These are phyloP conservation scores for Willowsia nigromaculata DNA, from an alignment of 2,888 invertebrate species.

Conservation along the genomic window DNA sequence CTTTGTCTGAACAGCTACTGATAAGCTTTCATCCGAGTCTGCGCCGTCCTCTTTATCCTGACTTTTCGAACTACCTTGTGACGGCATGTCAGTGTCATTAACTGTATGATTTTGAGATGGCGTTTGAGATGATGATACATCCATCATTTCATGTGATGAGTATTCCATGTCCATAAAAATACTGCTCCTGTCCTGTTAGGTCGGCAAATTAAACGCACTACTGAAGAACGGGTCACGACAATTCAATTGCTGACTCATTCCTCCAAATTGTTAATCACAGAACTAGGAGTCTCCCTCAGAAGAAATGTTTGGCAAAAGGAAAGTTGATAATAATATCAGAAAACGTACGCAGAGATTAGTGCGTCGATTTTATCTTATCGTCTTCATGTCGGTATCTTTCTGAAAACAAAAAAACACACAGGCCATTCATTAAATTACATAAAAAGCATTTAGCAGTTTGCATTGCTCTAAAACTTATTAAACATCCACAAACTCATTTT, in stretches of 20 bases:
- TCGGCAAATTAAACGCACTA: neutral
- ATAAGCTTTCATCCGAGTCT: conserved; percentile 33
- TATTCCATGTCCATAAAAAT: conserved; percentile 31
- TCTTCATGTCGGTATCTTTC: neutral
- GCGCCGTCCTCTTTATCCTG: neutral
- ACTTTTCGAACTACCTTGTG: neutral
- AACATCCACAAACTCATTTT: too few relatives aligned
- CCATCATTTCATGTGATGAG: conserved; percentile 23
- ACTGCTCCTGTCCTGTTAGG: neutral
- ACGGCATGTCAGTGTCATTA: neutral
- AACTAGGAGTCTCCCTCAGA: neutral
- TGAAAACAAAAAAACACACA: neutral
- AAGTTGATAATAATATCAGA: neutral
- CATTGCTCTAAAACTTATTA: too few relatives aligned
- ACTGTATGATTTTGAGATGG: neutral
- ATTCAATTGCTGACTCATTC: conserved; percentile 13
- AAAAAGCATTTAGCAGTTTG: too few relatives aligned
- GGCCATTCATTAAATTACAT: neutral
- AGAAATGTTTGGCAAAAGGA: neutral
- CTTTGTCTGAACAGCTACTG: conserved; percentile 18
- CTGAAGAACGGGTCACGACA: neutral
- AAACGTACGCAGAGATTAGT: too few relatives aligned
- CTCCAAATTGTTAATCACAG: neutral
- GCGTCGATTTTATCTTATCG: too few relatives aligned
- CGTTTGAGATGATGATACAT: neutral